Base-by-base conservation (phyloP, 2,888 invertebrate genomes). In the Microplitis deprimator region DNA sequence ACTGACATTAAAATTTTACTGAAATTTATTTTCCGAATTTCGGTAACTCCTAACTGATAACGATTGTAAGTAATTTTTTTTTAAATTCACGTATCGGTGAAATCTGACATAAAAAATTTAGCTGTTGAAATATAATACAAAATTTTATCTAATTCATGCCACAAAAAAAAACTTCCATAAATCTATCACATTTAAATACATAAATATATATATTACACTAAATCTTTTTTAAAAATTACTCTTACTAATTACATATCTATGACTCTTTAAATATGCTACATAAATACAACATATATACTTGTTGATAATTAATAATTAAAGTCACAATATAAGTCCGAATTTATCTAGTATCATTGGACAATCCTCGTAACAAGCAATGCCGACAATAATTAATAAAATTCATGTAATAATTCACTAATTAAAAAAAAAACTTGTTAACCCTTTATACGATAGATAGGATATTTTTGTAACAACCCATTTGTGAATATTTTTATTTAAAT, bases 321-420 rank as follows among this genome's bases (percentile, higher is more conserved):
- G n/a, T 50, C 50, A 50, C 50, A 50, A 13, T 50, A 3, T 50
- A 29, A 61, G 29, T 64, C 39, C 41, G 41, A 72, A 72, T 72
- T 72, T 16, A 73, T 77, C 29, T 29, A 29, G 29, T 75, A 81
- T 80, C 76, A 74, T 78, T 82, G 82, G 87, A 88, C 87, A 88
- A 88, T 88, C 85, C 85, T 87, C 82, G 81, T 81, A 84, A 84
- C 82, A 87, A 88, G 86, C 85, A 88, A 87, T 89, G 82, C 87
- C 87, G 89, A 89, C 89, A 89, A 89, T 89, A 89, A 89, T 77
- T 67, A 29, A 81, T 79, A 82, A 82, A 79, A 78, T 80, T 77
- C 73, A 74, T 72, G 78, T 65, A 79, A 29, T 29, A 0, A 85
- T 81, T 78, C 80, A 84, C 80, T 83, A 73, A 82, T 83, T 83